Evolutionary conservation across 1,140 invertebrate species (phyloP), one percentile per base, ranked within the genome.

Genomic region (Drosophila santomea): DNA sequence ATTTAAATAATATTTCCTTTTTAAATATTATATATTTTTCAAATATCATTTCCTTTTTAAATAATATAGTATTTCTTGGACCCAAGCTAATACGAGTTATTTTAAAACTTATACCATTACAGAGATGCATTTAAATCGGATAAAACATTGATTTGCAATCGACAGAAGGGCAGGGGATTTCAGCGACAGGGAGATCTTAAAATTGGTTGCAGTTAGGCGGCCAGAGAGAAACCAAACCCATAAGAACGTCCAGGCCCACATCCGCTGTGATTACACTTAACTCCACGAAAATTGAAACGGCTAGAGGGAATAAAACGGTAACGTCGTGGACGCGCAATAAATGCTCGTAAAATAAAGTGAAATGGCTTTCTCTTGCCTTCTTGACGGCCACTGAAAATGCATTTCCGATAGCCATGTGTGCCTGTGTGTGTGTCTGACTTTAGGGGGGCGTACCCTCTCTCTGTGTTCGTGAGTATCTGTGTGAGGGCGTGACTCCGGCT

Each of bases 361-460:
- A 88, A 88, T 89, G 80, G 83, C 84, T 89, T 88, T 88, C 83
- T 83, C 83, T 77, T 86, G 83, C 83, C 73, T 82, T 82, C 83
- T 88, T 88, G 84, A 83, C 84, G 79, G 75, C 80, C 84, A 83
- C 82, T 88, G 82, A 66, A 86, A 86, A 83, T 86, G 82, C 82
- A 86, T 88, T 86, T 86, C 75, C 84, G 62, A 62, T 58, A 57
- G 56, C 51, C 73, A 56, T 52, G 48, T 63, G 48, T 45, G 55
- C 63, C 48, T 64, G 43, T 60, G 36, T 58, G 41, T 68, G 41
- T 6, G 41, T 44, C 51, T 32, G 32, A 10, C 52, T 8, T 36
- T 51, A n/a, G 10, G n/a, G 54, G 45, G 48, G 35, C 69, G 57
- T 55, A 43, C 43, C 32, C 32, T 17, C 20, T 63, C 32, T 17